These are phyloP conservation scores for Drosophila pseudoobscura DNA, from an alignment of 1,140 invertebrate genomes.

Conservation along the genomic window DNA sequence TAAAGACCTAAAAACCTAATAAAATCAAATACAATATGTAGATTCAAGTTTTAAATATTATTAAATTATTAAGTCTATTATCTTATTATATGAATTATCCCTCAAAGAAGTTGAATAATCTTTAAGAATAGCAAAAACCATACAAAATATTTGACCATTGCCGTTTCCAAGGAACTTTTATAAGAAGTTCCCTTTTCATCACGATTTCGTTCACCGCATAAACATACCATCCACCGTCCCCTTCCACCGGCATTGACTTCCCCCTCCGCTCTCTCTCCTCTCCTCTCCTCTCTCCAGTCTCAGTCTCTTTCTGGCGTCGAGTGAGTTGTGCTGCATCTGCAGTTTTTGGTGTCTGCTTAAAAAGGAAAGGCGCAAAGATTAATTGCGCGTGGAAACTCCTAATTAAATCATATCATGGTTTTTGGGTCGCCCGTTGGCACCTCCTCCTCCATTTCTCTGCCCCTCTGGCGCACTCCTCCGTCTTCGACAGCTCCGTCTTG, in stretches of 20 bases:
- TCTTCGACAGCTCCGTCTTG: neutral
- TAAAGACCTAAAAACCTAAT: no score
- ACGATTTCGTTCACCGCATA: slow-evolving; percentile 9
- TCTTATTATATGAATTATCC: no score
- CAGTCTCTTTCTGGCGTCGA: neutral
- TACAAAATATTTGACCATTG: no score
- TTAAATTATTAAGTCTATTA: no score
- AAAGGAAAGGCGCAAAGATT: slow-evolving; percentile 59
- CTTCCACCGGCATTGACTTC: neutral
- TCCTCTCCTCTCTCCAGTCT: neutral
- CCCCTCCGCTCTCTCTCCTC: neutral
- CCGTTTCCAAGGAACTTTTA: no score
- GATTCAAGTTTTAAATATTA: no score
- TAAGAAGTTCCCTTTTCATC: neutral
- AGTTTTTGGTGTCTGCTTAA: slow-evolving; percentile 24
- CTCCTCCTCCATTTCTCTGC: slow-evolving; percentile 1
- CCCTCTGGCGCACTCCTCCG: neutral
- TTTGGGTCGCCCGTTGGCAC: slow-evolving; percentile 26
- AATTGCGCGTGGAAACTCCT: slow-evolving; percentile 76
- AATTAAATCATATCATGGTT: slow-evolving; percentile 76
- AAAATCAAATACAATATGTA: no score
- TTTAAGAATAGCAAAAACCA: no score
- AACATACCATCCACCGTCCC: slow-evolving; percentile 5
- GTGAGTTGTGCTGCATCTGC: slow-evolving; percentile 31
- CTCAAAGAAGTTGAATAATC: no score